Base-by-base conservation (phyloP, 1,140 invertebrate species). In the Andrena cerasifolii region DNA sequence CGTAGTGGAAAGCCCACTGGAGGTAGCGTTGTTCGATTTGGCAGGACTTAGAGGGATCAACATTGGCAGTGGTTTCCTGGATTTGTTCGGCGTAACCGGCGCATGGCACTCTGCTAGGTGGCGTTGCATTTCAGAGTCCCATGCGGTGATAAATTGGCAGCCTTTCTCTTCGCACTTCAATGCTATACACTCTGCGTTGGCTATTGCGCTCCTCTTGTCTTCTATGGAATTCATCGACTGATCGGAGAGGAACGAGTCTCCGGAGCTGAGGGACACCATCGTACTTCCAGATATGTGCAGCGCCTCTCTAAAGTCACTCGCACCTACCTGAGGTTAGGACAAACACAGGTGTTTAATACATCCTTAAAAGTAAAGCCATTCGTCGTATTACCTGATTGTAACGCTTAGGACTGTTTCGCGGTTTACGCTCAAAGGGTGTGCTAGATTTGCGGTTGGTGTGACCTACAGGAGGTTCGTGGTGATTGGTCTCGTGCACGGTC, bases 401-500 rank as follows among this genome's bases (percentile, higher is more conserved):
- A 90, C 93, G 85, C 88, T 93, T 87, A 79, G 90, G 85, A 86
- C 90, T 86, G 89, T 93, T 88, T 86, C 93, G 86, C 88, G 93
- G 86, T 88, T 93, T 88, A 85, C 93, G 86, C 87, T 93, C 88
- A 87, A 91, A 89, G 63, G 92, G 85, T 85, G 90, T 74, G 87
- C 87, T 86, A 90, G 90, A 83, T 88, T 93, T 90, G 76, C 90
- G 88, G 76, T 78, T 88, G 84, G 89, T 86, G 86, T 95, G 94
- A 49, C 96, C 95, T 66, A 95, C 95, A 2, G 96, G 94, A 58
- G 96, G 96, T 86, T 97, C 94, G 92, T 97, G 96, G 89, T 97
- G 96, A 92, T 97, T 97, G 93, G 97, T 96, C 88, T 98, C 96
- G 90, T 99, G 98, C 28, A 98, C 96, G 1, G 97, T 98, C 72